Base-by-base conservation (phyloP, 2,888 invertebrate species). In the Agyllia agylla region DNA sequence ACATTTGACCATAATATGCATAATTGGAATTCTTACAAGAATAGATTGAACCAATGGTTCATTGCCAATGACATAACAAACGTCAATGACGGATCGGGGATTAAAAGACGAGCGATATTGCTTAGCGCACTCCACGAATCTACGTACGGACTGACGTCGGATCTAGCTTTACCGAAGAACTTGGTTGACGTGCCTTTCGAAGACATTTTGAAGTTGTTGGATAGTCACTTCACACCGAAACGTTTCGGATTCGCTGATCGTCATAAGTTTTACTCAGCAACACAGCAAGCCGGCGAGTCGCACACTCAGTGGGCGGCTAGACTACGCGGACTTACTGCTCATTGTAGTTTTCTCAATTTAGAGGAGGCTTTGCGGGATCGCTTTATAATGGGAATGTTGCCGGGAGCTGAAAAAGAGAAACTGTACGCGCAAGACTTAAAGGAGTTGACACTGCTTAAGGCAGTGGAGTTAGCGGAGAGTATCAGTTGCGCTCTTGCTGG, bases 201-300 rank as follows among this genome's bases (percentile, higher is more conserved):
- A 75, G 92, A 92, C 2, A 85, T 94, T 0, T 5, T 92, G 0
- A 38, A 64, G 31, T 15, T 93, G 13, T 81, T 95, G 8, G 94
- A 95, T 70, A 24, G 84, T 0, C 95, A 95, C 70, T 95, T 95
- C 84, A 92, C 89, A 0, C 94, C 95, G 9, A 95, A 93, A 73
- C 85, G 85, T 6, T 77, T 91, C 11, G 95, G 94, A 0, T 95
- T 95, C 78, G 87, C 92, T 2, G 95, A 95, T 77, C 91, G 94
- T 0, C 91, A 92, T 64, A 93, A 93, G 5, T 95, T 95, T 84
- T 94, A 95, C 57, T 84, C 93, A 0, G 94, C 94, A 1, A 64
- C 77, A 11, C 95, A 95, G 81, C 87, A 86, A 30, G 27, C 82
- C 8, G 89, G 87, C 13, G 95, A 95, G 64, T 87, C 89, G 0